phyloP scores from a whole-genome alignment of 2,797 vertebrate species.

The Pygocentrus nattereri region DNA sequence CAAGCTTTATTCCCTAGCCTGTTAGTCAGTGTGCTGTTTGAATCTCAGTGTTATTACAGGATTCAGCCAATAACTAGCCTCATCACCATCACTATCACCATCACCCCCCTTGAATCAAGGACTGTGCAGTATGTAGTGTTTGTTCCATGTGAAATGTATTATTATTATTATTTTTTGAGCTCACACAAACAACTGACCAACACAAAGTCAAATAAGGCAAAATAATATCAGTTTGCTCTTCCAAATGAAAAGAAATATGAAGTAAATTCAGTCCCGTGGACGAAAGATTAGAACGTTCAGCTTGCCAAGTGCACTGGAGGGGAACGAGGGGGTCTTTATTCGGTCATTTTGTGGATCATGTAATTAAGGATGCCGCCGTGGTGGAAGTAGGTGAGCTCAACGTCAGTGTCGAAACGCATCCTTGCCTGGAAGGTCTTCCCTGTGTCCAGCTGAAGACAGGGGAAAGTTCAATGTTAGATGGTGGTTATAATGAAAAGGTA shows the following conservation, averaged over 20 bases:
- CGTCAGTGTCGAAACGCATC: slow-evolving; percentile 96
- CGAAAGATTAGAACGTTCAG: neutral
- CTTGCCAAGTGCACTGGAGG: neutral
- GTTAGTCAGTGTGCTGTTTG: neutral
- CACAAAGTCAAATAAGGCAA: neutral
- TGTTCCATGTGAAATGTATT: too few species aligned
- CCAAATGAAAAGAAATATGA: neutral
- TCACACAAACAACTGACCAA: neutral
- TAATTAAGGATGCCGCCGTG: slow-evolving; percentile 98
- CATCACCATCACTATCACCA: neutral
- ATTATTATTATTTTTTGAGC: neutral
- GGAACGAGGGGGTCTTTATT: slow-evolving; percentile 49
- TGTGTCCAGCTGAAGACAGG: slow-evolving; percentile 83
- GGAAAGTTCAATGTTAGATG: neutral
- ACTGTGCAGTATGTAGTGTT: neutral
- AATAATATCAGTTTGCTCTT: neutral
- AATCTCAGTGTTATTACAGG: neutral
- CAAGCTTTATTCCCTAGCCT: neutral
- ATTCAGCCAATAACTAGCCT: neutral
- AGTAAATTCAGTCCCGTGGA: neutral
- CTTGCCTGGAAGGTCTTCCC: slow-evolving; percentile 87
- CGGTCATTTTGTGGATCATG: slow-evolving; percentile 96
- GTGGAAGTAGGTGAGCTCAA: slow-evolving; percentile 92
- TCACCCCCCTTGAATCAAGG: neutral
- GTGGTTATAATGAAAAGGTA: neutral